Base-by-base conservation (phyloP, 2,797 vertebrate genomes). In the Peromyscus aztecus region DNA sequence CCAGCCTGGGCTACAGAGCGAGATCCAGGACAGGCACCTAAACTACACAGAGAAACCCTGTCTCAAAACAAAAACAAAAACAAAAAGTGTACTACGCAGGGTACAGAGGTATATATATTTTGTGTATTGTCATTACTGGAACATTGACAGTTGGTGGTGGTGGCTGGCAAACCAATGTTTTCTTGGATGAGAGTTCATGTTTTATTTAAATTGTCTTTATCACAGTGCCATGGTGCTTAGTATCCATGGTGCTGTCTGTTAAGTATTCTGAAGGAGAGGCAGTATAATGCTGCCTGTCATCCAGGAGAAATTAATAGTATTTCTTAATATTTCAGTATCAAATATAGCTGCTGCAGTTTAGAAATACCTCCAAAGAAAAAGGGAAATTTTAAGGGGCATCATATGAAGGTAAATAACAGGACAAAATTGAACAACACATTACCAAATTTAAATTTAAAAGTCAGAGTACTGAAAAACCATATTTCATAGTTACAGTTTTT, bases 281-380 rank as follows among this genome's bases (percentile, higher is more conserved):
- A 95, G 49, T 5, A 37, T 63, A 65, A 43, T 4, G 46, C 65
- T 92, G 16, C 34, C 92, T 92, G 77, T 88, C 21, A 88, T 61
- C 37, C 69, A 67, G 91, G 24, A 91, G 29, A 83, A 97, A 49
- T 87, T 89, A 94, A 69, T 82, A 90, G 65, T 91, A 91, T 65
- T 96, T 93, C 37, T 59, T 43, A 73, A 61, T 71, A 31, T 55
- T 86, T 67, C 55, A 89, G 5, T 40, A 43, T 73, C 19, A 73
- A 89, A 86, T 46, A 40, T 3, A 93, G 83, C 71, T 4, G 17
- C 17, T 43, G 6, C 80, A 46, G 37, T 96, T 81, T 93, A 34
- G 40, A 91, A 85, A 23, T 93, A 29, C 43, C 31, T 94, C 67
- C 16, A 40, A 77, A 94, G 49, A n/a, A 86, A 90, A 90, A 52